Conservation (phyloP, 2,113 vertebrate genomes). For the Megaceryle maxima region DNA sequence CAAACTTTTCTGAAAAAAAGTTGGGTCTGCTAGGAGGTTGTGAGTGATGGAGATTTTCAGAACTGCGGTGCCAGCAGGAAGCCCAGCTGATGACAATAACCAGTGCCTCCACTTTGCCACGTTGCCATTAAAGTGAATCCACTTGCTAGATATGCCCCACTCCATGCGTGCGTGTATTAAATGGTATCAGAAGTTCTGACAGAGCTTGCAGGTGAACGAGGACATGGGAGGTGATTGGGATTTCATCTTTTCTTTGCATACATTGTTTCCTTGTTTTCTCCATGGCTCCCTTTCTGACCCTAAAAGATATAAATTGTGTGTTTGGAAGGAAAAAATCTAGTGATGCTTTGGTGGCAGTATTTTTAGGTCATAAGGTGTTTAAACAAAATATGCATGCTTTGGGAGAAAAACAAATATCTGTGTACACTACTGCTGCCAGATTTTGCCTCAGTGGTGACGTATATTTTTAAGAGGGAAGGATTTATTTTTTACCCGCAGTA, state of each 20-base stretch:
- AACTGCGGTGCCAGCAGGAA: not conserved
- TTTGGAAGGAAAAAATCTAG: not conserved
- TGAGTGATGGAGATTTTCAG: not conserved
- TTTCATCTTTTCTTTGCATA: not conserved
- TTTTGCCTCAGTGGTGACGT: not conserved
- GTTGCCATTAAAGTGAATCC: not conserved
- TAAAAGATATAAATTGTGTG: not conserved
- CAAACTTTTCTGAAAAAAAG: not conserved
- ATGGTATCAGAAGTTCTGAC: not conserved
- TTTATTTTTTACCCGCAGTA: slow-evolving; percentile 13
- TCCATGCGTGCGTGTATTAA: not conserved
- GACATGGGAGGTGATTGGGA: not conserved
- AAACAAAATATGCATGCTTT: not conserved
- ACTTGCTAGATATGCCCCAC: not conserved
- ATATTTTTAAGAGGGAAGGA: slow-evolving; percentile 19
- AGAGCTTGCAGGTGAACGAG: not conserved
- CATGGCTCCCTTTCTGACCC: too few relatives aligned
- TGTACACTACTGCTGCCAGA: not conserved
- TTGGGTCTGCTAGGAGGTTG: not conserved
- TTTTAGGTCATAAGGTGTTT: not conserved
- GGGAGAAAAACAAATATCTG: slow-evolving; percentile 12
- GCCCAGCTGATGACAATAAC: not conserved
- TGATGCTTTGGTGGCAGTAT: not conserved
- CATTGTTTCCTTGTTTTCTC: not conserved
- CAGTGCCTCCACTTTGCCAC: not conserved